A percentile compares a stretch with the other conserved stretches of the same genome.
Evolutionary conservation across 2,797 vertebrate genomes (phyloP).

Genomic region (Melanitta fusca): DNA sequence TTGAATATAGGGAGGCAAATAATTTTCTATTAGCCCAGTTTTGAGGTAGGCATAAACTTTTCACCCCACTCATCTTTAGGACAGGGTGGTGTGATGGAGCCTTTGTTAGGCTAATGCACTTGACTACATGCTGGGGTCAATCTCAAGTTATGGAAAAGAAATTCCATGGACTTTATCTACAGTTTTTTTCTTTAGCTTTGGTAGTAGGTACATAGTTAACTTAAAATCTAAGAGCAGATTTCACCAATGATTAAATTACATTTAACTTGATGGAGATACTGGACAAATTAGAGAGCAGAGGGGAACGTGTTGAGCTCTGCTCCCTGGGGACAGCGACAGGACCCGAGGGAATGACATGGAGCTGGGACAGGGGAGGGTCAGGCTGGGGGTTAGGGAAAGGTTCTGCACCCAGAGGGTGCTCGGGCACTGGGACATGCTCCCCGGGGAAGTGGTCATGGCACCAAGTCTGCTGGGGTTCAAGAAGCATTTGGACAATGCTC

Average conservation of each 20-base stretch:
- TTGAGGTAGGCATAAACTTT: not conserved
- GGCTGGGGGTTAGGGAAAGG: too few relatives aligned
- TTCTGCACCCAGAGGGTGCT: too few relatives aligned
- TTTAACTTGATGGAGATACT: not conserved
- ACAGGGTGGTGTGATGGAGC: not conserved
- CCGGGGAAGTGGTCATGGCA: too few relatives aligned
- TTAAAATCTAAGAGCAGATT: not conserved
- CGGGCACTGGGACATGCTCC: too few relatives aligned
- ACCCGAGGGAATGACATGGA: too few relatives aligned
- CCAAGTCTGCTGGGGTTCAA: too few relatives aligned
- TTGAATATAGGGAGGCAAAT: not conserved
- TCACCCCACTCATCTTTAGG: not conserved
- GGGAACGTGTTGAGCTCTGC: too few relatives aligned
- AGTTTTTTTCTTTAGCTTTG: not conserved
- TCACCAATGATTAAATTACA: not conserved
- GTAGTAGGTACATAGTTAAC: not conserved
- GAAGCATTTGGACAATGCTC: too few relatives aligned
- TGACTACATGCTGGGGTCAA: not conserved
- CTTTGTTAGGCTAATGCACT: rapidly evolving
- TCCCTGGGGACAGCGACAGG: too few relatives aligned
- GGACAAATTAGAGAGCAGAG: too few relatives aligned
- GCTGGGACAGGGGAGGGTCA: too few relatives aligned
- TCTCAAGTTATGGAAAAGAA: not conserved
- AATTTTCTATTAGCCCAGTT: not conserved
- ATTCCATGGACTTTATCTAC: not conserved